Evolutionary conservation across 2,888 invertebrate species (phyloP).

Genomic region (Nycteola revayana): DNA sequence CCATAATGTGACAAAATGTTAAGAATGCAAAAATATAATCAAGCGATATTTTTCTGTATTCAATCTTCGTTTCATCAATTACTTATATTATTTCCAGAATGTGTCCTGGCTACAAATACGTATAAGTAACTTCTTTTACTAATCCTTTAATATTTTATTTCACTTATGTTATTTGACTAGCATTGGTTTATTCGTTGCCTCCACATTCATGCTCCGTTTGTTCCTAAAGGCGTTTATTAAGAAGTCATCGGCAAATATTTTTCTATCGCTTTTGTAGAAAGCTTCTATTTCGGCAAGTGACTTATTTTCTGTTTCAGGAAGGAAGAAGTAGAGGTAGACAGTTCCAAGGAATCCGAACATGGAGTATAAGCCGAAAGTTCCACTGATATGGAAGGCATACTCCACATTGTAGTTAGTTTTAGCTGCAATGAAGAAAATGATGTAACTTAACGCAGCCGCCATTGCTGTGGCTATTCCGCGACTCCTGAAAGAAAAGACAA

Average conservation of each 20-base stretch:
- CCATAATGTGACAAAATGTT: too few species aligned
- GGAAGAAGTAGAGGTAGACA: slow-evolving; percentile 71
- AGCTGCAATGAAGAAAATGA: slow-evolving; percentile 70
- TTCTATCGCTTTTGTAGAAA: slow-evolving; percentile 62
- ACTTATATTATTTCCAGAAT: too few species aligned
- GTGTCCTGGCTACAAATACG: too few species aligned
- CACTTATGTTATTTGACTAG: slow-evolving; percentile 46
- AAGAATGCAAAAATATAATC: too few species aligned
- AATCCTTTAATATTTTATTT: not conserved
- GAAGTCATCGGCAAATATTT: slow-evolving; percentile 68
- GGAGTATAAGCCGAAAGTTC: slow-evolving; percentile 74
- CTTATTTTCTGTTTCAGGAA: slow-evolving; percentile 81
- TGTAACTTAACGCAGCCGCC: slow-evolving; percentile 75
- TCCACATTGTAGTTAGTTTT: slow-evolving; percentile 81
- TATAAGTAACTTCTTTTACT: too few species aligned
- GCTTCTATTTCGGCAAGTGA: slow-evolving; percentile 77
- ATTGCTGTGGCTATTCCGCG: slow-evolving; percentile 77
- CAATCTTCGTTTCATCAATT: too few species aligned
- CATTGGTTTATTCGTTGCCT: slow-evolving; percentile 52
- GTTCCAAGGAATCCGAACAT: slow-evolving; percentile 68
- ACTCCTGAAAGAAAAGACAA: slow-evolving; percentile 73
- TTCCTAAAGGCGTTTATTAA: slow-evolving; percentile 65
- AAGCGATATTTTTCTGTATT: too few species aligned
- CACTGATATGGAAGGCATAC: slow-evolving; percentile 66
- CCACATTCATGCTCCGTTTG: slow-evolving; percentile 42